These are phyloP conservation scores for Dermochelys coriacea DNA, from an alignment of 2,797 vertebrate species.

Conservation along the genomic window DNA sequence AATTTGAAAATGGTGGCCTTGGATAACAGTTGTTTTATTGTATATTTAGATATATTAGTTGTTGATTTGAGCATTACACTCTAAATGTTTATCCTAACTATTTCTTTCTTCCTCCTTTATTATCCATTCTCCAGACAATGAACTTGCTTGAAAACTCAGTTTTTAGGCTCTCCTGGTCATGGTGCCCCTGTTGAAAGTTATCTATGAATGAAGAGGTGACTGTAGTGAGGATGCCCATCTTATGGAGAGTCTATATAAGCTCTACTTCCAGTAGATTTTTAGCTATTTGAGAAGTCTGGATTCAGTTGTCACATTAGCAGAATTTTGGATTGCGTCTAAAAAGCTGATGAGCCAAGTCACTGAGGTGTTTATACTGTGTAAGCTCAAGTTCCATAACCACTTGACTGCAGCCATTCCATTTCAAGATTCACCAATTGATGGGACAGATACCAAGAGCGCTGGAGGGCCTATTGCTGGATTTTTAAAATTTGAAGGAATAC, in stretches of 20 bases:
- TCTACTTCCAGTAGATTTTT: not conserved
- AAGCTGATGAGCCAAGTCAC: rapidly evolving
- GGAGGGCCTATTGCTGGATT: not conserved
- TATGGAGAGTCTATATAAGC: not conserved
- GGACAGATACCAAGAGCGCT: not conserved
- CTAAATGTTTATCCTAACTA: not conserved
- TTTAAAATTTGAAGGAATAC: not conserved
- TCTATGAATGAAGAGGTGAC: not conserved
- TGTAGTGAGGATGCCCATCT: not conserved
- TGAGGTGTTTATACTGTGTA: not conserved
- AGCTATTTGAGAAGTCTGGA: not conserved
- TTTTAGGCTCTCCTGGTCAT: not conserved
- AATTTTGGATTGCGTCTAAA: not conserved
- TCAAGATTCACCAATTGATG: not conserved
- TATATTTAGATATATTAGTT: not conserved
- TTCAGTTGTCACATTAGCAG: not conserved
- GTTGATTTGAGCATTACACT: not conserved
- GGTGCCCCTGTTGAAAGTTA: not conserved
- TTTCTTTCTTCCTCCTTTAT: not conserved
- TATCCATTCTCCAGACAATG: not conserved
- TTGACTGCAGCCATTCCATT: not conserved
- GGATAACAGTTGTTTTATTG: not conserved
- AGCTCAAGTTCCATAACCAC: not conserved
- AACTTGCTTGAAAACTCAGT: not conserved
- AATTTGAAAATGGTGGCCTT: not conserved